Evolutionary conservation across 1,140 invertebrate genomes (phyloP), one percentile per base, ranked within the genome.

Genomic region (Eubasilissa regina): DNA sequence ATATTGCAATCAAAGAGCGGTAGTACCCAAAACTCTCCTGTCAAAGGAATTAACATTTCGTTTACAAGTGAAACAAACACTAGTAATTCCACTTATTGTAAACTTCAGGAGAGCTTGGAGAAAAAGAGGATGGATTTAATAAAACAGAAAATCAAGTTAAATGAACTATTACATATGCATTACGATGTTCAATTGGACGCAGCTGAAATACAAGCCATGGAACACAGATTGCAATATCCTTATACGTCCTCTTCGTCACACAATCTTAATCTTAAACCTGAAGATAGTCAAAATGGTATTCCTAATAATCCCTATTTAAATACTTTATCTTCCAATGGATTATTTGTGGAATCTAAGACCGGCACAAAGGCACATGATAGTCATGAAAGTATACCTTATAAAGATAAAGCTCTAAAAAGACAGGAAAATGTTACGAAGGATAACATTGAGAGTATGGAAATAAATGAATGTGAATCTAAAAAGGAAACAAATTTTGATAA

Each of bases 141-240:
- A 17, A 51, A 77, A 48, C 78, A 78, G 13, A 82, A 82, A 45
- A 82, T 75, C 45, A 78, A 80, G 17, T 21, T 82, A 25, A 78
- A 78, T 64, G 78, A 82, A 25, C 25, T 82, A 4, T 51, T 82
- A 7, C 45, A 21, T 12, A 78, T 78, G 35, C 75, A 82, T 48
- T 82, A 70, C 35, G 72, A 80, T 62, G 48, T 82, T 15, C 81
- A 80, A 55, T 47, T 80, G 45, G 78, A 82, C 62, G 48, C 43
- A 4, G 72, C 64, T 11, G 78, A 76, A 48, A 66, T 82, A 13
- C 75, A 80, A 62, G 35, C 75, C 15, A 80, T 82, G 15, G 78
- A 78, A 72, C 45, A 73, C 13, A 76, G 64, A 53, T 15, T 77
- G 4, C 9, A 55, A 77, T 13, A 64, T 3, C 43, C 51, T 25